Evolutionary conservation across 2,113 vertebrate genomes (phyloP), one percentile per base, ranked within the genome.

Genomic region (Hirundichthys speculiger): DNA sequence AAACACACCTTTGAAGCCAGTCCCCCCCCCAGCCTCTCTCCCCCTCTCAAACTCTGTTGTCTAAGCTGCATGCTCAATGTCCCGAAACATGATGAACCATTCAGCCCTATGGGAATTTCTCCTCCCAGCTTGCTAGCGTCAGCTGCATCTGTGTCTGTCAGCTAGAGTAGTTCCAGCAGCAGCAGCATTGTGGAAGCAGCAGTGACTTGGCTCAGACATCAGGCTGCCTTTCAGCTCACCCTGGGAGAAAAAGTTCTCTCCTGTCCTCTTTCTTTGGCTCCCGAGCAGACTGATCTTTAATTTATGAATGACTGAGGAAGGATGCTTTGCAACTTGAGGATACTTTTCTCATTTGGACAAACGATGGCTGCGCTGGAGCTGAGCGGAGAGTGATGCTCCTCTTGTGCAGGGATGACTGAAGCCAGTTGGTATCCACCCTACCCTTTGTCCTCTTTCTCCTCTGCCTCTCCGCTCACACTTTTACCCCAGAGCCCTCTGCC

Each of bases 81-180:
- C 92, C 91, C 69, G 90, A 93, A 93, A 94, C 89, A 91, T 82
- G 92, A 94, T 91, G 95, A 95, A 92, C 92, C 92, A 77, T 75
- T 86, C 88, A 91, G 90, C 90, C 93, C 93, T 90, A 88, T 83
- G 81, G 93, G 93, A 93, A 93, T 94, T 91, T 91, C 83, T 89
- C 74, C 86, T 90, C 78, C 75, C 80, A 59, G 73, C 72, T 77
- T 89, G 89, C 84, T 82, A 88, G 88, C 81, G 88, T 91, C 91
- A 74, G 87, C 88, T 92, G 90, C 93, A 93, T 93, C 90, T 88
- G 91, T 92, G 90, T 86, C 85, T 90, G 86, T 88, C 88, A 93
- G 93, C 86, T 63, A 65, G 60, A 73, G 77, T 49, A 66, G 75
- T 63, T 64, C 65, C 83, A 80, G 25, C 40, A 27, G 78, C 51